Evolutionary conservation across 1,140 invertebrate genomes (phyloP).

Genomic region (Pemphigus obesinymphae): DNA sequence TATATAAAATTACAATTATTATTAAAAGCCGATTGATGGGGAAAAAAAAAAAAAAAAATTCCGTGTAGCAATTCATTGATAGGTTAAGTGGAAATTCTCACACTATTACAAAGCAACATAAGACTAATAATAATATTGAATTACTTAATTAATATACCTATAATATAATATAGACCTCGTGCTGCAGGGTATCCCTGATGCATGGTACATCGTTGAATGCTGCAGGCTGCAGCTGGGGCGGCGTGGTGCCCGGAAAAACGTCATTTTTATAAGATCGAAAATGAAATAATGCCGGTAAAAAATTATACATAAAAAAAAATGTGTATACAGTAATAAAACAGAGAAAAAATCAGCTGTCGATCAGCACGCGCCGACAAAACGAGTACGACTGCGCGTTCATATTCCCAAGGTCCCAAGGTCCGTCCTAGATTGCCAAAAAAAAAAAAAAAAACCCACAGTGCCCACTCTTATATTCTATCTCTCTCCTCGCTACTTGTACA

Average conservation of each 20-base stretch:
- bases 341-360: constrained; percentile 30
- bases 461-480: constrained; percentile 9
- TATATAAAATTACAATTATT: too few species aligned
- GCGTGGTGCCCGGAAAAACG: background rate
- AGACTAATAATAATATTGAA: too few species aligned
- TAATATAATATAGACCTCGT: background rate
- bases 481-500: background rate
- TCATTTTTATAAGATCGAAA: background rate
- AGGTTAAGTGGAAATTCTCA: too few species aligned
- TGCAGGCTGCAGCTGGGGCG: background rate
- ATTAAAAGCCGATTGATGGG: too few species aligned
- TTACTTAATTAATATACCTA: too few species aligned
- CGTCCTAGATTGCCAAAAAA: constrained; percentile 41
- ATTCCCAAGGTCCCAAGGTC: constrained; percentile 36
- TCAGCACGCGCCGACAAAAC: constrained; percentile 35
- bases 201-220: background rate
- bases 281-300: background rate
- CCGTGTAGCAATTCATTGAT: too few species aligned
- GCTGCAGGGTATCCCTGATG: too few species aligned
- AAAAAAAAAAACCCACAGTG: constrained; percentile 16
- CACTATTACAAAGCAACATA: too few species aligned
- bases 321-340: background rate
- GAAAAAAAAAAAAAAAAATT: too few species aligned
- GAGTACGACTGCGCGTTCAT: constrained; percentile 37
- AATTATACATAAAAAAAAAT: background rate